Conservation (phyloP, 2,113 vertebrate species). For the Bubo blakistoni region DNA sequence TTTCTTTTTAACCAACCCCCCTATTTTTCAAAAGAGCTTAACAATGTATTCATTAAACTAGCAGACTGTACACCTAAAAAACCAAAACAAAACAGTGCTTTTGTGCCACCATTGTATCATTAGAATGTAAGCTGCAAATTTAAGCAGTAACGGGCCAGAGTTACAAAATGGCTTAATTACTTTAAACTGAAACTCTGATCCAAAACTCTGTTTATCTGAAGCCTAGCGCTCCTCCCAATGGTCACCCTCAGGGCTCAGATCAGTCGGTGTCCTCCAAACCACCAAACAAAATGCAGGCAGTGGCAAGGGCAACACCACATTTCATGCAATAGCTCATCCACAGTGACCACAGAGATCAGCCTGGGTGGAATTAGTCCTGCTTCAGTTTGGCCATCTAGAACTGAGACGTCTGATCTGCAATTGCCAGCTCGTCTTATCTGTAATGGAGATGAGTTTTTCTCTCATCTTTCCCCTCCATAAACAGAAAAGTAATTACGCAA, state of each 20-base stretch:
- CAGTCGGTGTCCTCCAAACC: rapidly evolving
- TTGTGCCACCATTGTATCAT: background rate
- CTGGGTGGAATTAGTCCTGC: background rate
- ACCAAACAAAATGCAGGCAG: background rate
- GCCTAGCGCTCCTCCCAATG: background rate
- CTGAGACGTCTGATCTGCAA: background rate
- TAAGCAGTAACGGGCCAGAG: background rate
- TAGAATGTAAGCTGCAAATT: background rate
- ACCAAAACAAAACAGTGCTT: too few species aligned
- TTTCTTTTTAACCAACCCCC: background rate
- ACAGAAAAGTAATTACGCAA: background rate
- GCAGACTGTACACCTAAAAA: too few species aligned
- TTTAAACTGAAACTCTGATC: background rate
- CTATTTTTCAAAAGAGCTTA: background rate
- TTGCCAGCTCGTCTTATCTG: background rate
- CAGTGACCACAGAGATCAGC: background rate
- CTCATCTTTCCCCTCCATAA: background rate
- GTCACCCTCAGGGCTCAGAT: too few species aligned
- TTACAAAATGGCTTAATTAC: background rate
- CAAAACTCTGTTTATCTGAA: background rate
- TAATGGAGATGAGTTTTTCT: background rate
- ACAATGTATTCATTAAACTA: background rate
- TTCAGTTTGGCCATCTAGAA: background rate
- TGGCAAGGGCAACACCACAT: rapidly evolving
- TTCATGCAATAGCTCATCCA: background rate